Conservation (phyloP, 1,140 invertebrate species). For the Neodiprion pinetum region DNA sequence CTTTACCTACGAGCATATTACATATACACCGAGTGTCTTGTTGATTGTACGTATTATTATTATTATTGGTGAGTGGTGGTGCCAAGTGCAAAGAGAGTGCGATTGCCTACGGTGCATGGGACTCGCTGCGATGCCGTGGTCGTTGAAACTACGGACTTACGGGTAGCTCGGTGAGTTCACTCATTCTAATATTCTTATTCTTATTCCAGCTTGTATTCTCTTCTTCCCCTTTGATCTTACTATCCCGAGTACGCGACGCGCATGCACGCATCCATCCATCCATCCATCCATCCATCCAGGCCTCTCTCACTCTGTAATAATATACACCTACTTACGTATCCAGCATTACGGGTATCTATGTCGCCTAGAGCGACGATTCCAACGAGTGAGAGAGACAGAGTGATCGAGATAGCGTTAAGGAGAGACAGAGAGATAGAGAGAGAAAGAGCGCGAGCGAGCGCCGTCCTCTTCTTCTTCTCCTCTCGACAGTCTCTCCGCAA, state of each 20-base stretch:
- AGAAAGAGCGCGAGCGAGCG: too few relatives aligned
- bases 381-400: slow-evolving; percentile 1
- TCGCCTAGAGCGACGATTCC: slow-evolving; percentile 12
- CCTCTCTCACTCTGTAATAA: background rate
- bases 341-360: background rate
- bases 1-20: background rate
- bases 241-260: background rate
- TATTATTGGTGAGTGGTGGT: slow-evolving; percentile 45
- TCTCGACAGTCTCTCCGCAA: slow-evolving; percentile 8
- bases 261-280: background rate
- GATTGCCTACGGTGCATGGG: slow-evolving; percentile 44
- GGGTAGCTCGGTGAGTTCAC: slow-evolving; percentile 56
- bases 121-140: slow-evolving; percentile 60
- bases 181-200: background rate
- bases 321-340: background rate
- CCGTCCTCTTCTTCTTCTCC: background rate
- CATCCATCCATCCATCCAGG: background rate
- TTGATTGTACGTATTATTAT: slow-evolving; percentile 3
- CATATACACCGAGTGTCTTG: background rate
- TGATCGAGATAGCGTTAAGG: too few relatives aligned
- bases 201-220: background rate
- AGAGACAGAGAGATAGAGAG: too few relatives aligned
- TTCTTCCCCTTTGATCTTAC: background rate
- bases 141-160: slow-evolving; percentile 52
- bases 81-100: slow-evolving; percentile 40